Conservation (phyloP, 2,888 invertebrate genomes). For the Reticulitermes lucifugus region DNA sequence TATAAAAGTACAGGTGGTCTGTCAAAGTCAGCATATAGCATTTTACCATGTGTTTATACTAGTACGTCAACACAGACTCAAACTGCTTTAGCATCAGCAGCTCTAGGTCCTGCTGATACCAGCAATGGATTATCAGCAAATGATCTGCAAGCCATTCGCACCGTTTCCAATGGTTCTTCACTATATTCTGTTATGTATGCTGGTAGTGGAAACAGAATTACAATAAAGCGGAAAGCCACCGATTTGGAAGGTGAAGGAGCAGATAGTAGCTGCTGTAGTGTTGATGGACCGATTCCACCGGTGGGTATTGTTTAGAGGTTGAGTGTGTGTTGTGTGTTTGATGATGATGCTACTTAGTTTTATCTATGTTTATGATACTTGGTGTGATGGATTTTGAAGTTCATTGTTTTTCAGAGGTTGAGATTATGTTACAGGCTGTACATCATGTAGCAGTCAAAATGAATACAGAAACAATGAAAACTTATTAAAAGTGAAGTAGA, state of each 20-base stretch:
- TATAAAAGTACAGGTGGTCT: conserved; percentile 79
- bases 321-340: not conserved
- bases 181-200: conserved; percentile 85
- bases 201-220: conserved; percentile 84
- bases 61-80: conserved; percentile 69
- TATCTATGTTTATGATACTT: not conserved
- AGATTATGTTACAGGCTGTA: no score
- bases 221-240: conserved; percentile 81
- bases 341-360: not conserved
- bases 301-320: not conserved
- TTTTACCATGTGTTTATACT: conserved; percentile 79
- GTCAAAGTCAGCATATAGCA: conserved; percentile 79
- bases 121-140: conserved; percentile 53
- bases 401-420: not conserved
- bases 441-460: no score
- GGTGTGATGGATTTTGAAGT: not conserved
- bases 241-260: conserved; percentile 53
- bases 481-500: no score
- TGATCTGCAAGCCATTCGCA: conserved; percentile 60
- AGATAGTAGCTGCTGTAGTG: conserved; percentile 51
- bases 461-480: no score
- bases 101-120: conserved; percentile 62
- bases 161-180: conserved; percentile 70
- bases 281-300: conserved; percentile 55
- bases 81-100: conserved; percentile 57